Percentiles rank a stretch among this genome's conserved stretches.
These are phyloP conservation scores for Antedon mediterranea DNA, from an alignment of 53 echinoderm and acorn worm species.

Conservation along the genomic window DNA sequence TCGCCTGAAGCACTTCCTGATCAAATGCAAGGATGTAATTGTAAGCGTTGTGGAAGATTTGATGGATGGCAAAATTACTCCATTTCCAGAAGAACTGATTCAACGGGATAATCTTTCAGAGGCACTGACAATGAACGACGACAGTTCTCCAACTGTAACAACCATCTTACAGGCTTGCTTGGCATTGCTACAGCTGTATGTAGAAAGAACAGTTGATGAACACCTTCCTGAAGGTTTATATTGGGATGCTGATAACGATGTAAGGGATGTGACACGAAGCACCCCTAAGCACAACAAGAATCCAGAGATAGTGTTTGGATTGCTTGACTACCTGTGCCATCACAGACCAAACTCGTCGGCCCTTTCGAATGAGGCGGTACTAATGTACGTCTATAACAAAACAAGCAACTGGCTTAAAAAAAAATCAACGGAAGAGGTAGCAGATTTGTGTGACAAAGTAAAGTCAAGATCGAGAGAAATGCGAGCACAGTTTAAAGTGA, in stretches of 20 bases:
- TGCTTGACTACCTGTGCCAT: constrained; percentile 11
- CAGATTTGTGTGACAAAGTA: background rate
- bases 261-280: constrained; percentile 3
- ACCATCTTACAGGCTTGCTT: constrained; percentile 21
- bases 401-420: constrained; percentile 9
- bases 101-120: too few species aligned
- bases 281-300: constrained; percentile 20
- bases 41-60: too few species aligned
- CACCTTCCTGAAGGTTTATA: constrained; percentile 12
- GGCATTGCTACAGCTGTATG: background rate
- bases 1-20: too few species aligned
- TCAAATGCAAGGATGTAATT: too few species aligned
- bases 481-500: constrained; percentile 3
- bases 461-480: constrained; percentile 3
- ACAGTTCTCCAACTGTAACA: too few species aligned
- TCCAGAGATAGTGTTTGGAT: constrained; percentile 19
- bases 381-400: constrained; percentile 17
- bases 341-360: constrained; percentile 11
- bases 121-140: too few species aligned
- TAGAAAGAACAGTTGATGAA: constrained; percentile 4
- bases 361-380: constrained; percentile 10
- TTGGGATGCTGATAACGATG: constrained; percentile 4
- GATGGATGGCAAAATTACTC: too few species aligned
- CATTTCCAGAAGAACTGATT: too few species aligned
- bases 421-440: constrained; percentile 2